Conservation (phyloP, 2,113 vertebrate species). For the Theropithecus gelada region DNA sequence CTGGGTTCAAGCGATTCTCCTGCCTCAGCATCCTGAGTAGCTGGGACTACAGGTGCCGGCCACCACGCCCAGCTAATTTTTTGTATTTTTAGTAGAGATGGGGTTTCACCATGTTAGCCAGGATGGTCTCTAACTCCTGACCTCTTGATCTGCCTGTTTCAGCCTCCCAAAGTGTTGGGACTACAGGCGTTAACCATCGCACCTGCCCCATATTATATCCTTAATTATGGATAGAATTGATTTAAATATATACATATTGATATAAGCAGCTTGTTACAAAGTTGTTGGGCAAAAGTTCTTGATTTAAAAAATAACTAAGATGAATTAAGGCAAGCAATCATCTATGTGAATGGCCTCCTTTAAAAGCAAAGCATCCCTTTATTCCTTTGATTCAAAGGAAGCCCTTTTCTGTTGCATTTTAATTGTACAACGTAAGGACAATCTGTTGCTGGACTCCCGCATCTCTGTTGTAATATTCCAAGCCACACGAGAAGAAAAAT, state of each 20-base stretch:
- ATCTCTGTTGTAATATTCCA: no score
- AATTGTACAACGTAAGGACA: fast-evolving
- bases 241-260: background rate
- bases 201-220: background rate
- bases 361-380: background rate
- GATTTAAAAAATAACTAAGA: background rate
- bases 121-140: no score
- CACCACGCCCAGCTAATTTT: no score
- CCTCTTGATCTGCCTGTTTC: no score
- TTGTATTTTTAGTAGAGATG: no score
- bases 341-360: background rate
- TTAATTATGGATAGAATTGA: background rate
- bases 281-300: background rate
- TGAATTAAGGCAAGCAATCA: background rate
- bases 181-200: no score
- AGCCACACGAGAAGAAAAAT: background rate
- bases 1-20: no score
- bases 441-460: background rate
- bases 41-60: no score
- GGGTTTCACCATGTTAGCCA: no score
- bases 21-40: no score
- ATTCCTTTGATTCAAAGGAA: background rate
- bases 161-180: no score
- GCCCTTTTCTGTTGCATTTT: background rate
- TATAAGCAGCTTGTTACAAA: no score